Evolutionary conservation across 2,888 invertebrate species (phyloP).

Genomic region (Tachina lurida): DNA sequence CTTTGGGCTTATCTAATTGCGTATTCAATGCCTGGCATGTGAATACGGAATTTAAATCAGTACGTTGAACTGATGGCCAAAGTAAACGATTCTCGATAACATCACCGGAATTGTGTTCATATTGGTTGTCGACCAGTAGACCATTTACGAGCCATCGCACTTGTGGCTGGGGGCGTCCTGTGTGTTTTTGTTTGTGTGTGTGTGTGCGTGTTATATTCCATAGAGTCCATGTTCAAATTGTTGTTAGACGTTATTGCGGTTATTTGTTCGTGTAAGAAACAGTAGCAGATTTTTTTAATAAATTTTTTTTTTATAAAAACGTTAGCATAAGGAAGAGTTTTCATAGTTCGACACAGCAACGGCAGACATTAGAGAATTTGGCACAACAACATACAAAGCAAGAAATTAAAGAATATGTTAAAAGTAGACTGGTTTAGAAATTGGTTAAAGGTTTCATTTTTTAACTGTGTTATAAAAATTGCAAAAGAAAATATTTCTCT

Average conservation of each 20-base stretch:
- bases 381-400: conserved; percentile 25
- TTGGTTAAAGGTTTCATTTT: conserved; percentile 46
- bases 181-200: neutral
- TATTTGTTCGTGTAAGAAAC: conserved; percentile 34
- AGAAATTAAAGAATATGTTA: conserved; percentile 7
- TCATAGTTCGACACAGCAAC: conserved; percentile 51
- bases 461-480: conserved; percentile 35
- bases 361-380: conserved; percentile 45
- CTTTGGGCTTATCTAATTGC: conserved; percentile 90
- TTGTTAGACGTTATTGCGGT: conserved; percentile 54
- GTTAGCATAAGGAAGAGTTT: conserved; percentile 56
- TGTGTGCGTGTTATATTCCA: neutral
- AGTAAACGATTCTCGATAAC: conserved; percentile 92
- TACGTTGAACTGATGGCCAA: conserved; percentile 89
- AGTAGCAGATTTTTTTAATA: conserved; percentile 18
- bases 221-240: conserved; percentile 14
- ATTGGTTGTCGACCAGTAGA: conserved; percentile 90
- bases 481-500: neutral
- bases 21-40: conserved; percentile 95
- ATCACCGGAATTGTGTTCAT: conserved; percentile 92
- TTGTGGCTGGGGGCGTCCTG: conserved; percentile 90
- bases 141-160: conserved; percentile 94
- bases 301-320: conserved; percentile 27
- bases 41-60: conserved; percentile 92
- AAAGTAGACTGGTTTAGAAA: conserved; percentile 42